Base-by-base conservation (phyloP, 2,888 invertebrate genomes). In the Perdita meconis region DNA sequence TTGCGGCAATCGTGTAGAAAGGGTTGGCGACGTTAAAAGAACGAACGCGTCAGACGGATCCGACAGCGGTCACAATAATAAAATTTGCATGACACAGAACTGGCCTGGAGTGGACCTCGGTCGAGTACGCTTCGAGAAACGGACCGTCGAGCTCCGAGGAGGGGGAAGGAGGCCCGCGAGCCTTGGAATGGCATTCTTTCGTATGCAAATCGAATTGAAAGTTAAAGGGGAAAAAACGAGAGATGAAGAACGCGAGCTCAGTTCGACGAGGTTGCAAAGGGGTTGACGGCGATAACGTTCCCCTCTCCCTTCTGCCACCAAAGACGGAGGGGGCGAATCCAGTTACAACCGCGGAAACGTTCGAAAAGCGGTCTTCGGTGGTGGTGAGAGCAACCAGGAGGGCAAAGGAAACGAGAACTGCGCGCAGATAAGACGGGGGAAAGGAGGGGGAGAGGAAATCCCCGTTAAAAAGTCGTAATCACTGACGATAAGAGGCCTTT, bases 381-480 rank as follows among this genome's bases (percentile, higher is more conserved):
- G 51, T 16, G 78, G 63, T 38, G 51, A 47, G 44, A 59, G 36
- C 67, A 59, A 63, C 24, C 64, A 65, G 71, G 73, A 63, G 34
- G 26, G 56, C 51, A 69, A 56, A 74, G 80, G 63, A 72, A 55
- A 72, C 68, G 60, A 56, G 65, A 75, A 51, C 24, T 57, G 55
- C 59, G 69, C 26, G 12, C 24, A 78, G 79, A 78, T 74, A 77
- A 70, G 72, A 8, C 34, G 38, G 22, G 36, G n/a, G 13, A 30
- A 30, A 6, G 30, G 30, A 6, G 30, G 30, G 30, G 24, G 61
- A 63, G 53, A 72, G 81, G 72, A 82, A 80, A 85, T 83, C 77
- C 78, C 83, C 73, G 84, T 87, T 87, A 88, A 88, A 88, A 88
- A 87, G 86, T 88, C 84, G 86, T 88, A 86, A 88, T 89, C 87